Base-by-base conservation (phyloP, 1,140 invertebrate genomes). In the Drosophila murphyi region DNA sequence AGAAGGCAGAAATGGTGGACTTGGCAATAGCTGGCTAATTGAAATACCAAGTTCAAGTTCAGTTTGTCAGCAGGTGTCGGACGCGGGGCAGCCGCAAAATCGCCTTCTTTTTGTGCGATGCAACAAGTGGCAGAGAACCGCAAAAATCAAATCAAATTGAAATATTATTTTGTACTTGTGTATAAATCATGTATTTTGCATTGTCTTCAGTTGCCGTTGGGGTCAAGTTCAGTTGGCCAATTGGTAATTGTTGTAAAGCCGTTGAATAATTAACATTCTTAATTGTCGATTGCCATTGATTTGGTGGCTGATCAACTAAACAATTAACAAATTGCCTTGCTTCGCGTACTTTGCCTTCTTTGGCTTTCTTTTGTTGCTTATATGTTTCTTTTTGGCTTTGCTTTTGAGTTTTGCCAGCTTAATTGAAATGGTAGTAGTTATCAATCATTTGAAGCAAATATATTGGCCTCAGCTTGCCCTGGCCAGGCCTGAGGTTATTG, bases 221-320 rank as follows among this genome's bases (percentile, higher is more conserved):
- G 83, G 80, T 87, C 83, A 87, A 87, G 83, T 87, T 87, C 85
- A 83, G 69, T 72, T 80, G 59, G 67, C 54, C 67, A 71, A 52
- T 48, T 60, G 43, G 37, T 8, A 82, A 78, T 83, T 88, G 83
- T 76, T 87, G 83, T 80, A 87, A 20, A 87, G 60, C 80, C 50
- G 60, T 64, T 51, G 47, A 72, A 74, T 73, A 89, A 87, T 87
- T 89, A 87, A 65, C 69, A 59, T 59, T 69, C 59, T 65, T 87
- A 87, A 87, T 87, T 87, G 76, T 54, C 67, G 76, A 82, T 77
- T 87, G 83, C 83, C 83, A 87, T 87, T 87, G 85, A 89, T 87
- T 87, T 87, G 83, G 39, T 81, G 65, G 51, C 64, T 52, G 71
- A 68, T 68, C 64, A 20, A 41, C 60, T 76, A 78, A 82, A 77